Evolutionary conservation across 2,888 invertebrate species (phyloP).

Genomic region (Ariolimax columbianus): DNA sequence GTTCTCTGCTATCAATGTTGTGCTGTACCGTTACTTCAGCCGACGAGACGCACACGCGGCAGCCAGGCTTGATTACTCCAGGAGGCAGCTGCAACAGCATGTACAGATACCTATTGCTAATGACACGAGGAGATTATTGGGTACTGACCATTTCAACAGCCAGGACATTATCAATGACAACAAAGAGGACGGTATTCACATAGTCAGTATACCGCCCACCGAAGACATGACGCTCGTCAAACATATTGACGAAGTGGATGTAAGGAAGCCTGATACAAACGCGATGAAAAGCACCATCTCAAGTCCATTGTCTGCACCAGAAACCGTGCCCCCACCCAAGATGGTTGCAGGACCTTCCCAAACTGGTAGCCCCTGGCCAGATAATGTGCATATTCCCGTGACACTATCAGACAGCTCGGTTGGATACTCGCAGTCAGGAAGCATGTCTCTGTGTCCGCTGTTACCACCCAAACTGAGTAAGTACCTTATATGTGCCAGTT

Average conservation of each 20-base stretch:
- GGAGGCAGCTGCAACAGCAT: not conserved
- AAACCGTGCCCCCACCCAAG: not conserved
- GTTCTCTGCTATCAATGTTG: conserved; percentile 38
- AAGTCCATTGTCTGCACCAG: not conserved
- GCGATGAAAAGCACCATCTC: not conserved
- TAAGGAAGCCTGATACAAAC: too few relatives aligned
- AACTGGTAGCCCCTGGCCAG: not conserved
- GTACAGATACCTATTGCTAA: not conserved
- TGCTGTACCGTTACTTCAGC: conserved; percentile 41
- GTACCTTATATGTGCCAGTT: not conserved
- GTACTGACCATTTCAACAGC: too few relatives aligned
- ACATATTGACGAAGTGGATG: not conserved
- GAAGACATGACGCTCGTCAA: not conserved
- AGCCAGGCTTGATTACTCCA: not conserved
- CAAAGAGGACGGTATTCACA: not conserved
- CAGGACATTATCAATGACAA: not conserved
- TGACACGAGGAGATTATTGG: not conserved
- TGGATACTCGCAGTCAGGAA: too few relatives aligned
- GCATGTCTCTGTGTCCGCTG: not conserved
- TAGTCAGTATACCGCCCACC: not conserved
- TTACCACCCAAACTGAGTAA: conserved; percentile 6
- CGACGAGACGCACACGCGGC: not conserved
- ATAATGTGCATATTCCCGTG: not conserved
- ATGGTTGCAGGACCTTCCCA: too few relatives aligned
- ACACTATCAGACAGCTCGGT: not conserved